Evolutionary conservation across 2,888 invertebrate species (phyloP), one percentile per base, ranked within the genome.

Genomic region (Orthosia cruda): DNA sequence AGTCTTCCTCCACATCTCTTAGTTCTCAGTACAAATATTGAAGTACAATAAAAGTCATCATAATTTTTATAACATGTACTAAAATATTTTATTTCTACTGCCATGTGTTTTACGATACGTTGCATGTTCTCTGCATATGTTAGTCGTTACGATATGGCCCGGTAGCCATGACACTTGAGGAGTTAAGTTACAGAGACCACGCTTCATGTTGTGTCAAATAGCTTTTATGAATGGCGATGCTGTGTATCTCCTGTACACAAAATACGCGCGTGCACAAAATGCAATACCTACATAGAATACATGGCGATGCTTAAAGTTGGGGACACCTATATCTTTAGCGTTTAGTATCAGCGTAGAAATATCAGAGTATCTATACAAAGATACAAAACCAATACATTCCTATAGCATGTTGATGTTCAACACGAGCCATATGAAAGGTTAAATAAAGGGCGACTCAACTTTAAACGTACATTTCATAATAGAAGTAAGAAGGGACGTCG

Each of bases 51-150:
- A 83, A 88, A 87, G 71, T 80, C 78, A 77, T 74, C 59, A 74
- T 87, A 83, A 82, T 85, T 74, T 88, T 87, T 87, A 81, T 87
- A 70, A 69, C 50, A 15, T 58, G 71, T 87, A 85, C 74, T 81
- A 87, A 88, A 87, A 80, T 81, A 81, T 88, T 88, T 88, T 88
- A 89, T 87, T 84, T 71, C 77, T 63, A 63, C 73, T 63, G 77
- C 70, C 59, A 84, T 76, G 82, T 74, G 77, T 83, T 89, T 88
- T 88, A 88, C 81, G 88, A 87, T 72, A 80, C 58, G 66, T 65
- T 74, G 79, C 80, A 83, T 82, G 77, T 74, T 82, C 66, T 85
- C 70, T 84, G 83, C 80, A 81, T 87, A 83, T 76, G 82, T 81
- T 73, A 80, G 78, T 71, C 65, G 80, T 71, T 65, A 76, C 78